phyloP scores from a whole-genome alignment of 2,888 invertebrate genomes.

The Octonoba sinensis region DNA sequence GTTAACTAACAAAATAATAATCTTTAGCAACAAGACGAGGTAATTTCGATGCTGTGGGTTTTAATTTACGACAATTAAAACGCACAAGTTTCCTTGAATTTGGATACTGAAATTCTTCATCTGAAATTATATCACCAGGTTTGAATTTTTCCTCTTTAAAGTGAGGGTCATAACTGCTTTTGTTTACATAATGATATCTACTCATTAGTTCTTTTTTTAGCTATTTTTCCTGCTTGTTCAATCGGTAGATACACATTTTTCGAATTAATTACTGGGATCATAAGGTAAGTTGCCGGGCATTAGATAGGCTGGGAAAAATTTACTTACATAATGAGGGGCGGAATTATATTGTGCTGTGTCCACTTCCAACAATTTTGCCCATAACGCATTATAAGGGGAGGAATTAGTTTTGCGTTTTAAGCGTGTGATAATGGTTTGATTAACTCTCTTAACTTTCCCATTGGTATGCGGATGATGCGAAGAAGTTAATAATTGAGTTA shows the following conservation, averaged over 20 bases:
- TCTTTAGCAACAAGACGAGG: too few species aligned
- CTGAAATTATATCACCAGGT: background rate
- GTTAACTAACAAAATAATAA: too few species aligned
- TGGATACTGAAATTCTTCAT: background rate
- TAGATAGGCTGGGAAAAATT: background rate
- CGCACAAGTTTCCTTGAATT: too few species aligned
- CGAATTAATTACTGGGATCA: background rate
- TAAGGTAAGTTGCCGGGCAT: conserved; percentile 3
- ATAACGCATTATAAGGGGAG: background rate
- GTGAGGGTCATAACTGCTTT: background rate
- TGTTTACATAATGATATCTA: background rate
- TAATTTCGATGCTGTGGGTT: too few species aligned
- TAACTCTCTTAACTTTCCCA: conserved; percentile 1
- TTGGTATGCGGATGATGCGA: background rate
- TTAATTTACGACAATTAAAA: too few species aligned
- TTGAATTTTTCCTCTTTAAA: background rate
- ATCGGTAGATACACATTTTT: background rate
- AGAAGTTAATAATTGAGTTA: background rate
- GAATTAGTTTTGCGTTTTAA: background rate
- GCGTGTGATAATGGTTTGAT: background rate
- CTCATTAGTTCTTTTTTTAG: background rate
- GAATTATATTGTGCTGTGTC: background rate
- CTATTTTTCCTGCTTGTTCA: conserved; percentile 6
- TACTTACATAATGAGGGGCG: background rate
- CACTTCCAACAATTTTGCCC: conserved; percentile 1